Conservation (phyloP, 2,113 vertebrate species). For the Neolamprologus cancellatus region DNA sequence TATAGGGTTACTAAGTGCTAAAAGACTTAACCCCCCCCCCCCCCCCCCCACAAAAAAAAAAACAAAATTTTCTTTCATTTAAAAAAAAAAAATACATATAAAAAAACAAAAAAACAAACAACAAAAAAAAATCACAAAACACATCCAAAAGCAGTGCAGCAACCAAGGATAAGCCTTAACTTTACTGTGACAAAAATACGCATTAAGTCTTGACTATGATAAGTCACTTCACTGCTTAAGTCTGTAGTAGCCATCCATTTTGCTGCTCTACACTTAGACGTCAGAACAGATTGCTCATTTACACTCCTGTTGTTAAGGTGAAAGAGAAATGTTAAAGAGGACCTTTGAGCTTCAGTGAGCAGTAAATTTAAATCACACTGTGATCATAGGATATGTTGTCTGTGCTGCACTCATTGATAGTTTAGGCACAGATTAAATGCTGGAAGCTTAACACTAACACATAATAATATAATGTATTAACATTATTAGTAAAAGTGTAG, state of each 20-base stretch:
- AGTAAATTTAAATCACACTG: neutral
- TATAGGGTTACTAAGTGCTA: too few species aligned
- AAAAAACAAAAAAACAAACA: too few species aligned
- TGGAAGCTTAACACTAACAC: neutral
- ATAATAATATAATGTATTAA: neutral
- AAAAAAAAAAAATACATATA: too few species aligned
- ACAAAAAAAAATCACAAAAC: neutral
- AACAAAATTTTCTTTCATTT: too few species aligned
- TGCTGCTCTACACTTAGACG: neutral
- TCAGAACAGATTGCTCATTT: constrained; percentile 14
- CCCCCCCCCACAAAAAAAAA: too few species aligned
- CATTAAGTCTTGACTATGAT: constrained; percentile 6
- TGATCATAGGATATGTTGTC: neutral
- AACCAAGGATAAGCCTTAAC: neutral
- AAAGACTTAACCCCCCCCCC: too few species aligned
- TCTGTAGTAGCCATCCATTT: neutral
- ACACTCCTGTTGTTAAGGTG: constrained; percentile 9
- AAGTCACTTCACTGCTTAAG: neutral
- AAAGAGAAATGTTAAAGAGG: neutral
- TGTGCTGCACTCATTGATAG: neutral
- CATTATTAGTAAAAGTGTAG: neutral
- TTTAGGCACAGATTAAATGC: neutral
- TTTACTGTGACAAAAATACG: neutral
- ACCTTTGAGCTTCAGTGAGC: constrained; percentile 1
- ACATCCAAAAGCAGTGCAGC: neutral